Evolutionary conservation across 1,140 invertebrate genomes (phyloP).

Genomic region (Calephelis virginiensis): DNA sequence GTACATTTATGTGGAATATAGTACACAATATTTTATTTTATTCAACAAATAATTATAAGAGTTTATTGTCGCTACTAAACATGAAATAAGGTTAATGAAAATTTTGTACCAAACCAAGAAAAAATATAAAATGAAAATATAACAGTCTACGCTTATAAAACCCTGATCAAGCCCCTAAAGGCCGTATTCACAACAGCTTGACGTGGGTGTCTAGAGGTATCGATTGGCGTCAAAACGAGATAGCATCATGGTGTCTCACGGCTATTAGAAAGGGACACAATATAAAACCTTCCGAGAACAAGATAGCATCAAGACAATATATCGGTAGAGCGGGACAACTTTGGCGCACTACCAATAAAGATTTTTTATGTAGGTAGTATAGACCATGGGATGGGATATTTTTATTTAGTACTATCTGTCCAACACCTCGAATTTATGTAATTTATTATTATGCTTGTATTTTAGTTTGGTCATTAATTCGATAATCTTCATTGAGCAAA

Average conservation of each 20-base stretch:
- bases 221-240: constrained; percentile 52
- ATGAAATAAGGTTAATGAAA: too few species aligned
- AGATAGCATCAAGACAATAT: constrained; percentile 62
- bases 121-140: too few species aligned
- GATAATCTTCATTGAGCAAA: too few species aligned
- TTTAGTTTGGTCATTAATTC: background rate
- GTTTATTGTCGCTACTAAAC: too few species aligned
- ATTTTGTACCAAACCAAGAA: too few species aligned
- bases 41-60: too few species aligned
- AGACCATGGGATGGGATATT: background rate
- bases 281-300: constrained; percentile 58
- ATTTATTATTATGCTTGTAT: background rate
- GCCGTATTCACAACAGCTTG: constrained; percentile 46
- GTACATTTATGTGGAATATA: too few species aligned
- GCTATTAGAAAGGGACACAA: constrained; percentile 31
- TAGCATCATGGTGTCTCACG: constrained; percentile 20
- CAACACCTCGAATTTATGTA: background rate
- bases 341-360: constrained; percentile 60
- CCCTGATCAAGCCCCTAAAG: constrained; percentile 33
- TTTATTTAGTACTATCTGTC: background rate
- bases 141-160: background rate
- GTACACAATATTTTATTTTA: too few species aligned
- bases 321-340: constrained; percentile 56
- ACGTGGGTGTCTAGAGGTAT: constrained; percentile 60
- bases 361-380: constrained; percentile 33